These are phyloP conservation scores for Crotalus horridus DNA, from an alignment of 2,113 vertebrate species.

Conservation along the genomic window DNA sequence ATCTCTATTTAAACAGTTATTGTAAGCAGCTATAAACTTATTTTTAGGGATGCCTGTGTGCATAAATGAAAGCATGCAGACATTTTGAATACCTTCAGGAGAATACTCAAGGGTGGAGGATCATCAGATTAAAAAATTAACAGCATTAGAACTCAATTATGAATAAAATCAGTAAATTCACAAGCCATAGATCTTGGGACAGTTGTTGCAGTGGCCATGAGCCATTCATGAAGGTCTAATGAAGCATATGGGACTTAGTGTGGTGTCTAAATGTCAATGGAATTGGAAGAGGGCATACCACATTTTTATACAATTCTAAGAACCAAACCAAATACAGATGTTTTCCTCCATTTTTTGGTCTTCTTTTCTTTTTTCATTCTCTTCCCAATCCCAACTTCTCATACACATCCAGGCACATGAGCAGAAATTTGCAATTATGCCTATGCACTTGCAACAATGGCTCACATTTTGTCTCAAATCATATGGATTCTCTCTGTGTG, in stretches of 20 bases:
- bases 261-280: not conserved
- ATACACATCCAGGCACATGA: not conserved
- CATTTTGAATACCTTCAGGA: not conserved
- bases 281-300: not conserved
- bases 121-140: not conserved
- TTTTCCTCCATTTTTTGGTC: not conserved
- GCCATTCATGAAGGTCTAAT: not conserved
- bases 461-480: not conserved
- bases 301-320: not conserved
- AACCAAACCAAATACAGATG: not conserved
- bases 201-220: not conserved
- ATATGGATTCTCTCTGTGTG: not conserved
- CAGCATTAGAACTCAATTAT: not conserved
- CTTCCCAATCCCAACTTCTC: not conserved
- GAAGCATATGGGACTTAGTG: not conserved
- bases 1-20: accelerated
- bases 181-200: not conserved
- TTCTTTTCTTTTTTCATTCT: not conserved
- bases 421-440: not conserved
- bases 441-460: not conserved
- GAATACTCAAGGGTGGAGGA: not conserved
- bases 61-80: not conserved
- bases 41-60: not conserved
- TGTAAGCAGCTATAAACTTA: not conserved
- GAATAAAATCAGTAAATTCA: not conserved